Evolutionary conservation across 2,888 invertebrate genomes (phyloP).

Genomic region (Pharmacophagus antenor): DNA sequence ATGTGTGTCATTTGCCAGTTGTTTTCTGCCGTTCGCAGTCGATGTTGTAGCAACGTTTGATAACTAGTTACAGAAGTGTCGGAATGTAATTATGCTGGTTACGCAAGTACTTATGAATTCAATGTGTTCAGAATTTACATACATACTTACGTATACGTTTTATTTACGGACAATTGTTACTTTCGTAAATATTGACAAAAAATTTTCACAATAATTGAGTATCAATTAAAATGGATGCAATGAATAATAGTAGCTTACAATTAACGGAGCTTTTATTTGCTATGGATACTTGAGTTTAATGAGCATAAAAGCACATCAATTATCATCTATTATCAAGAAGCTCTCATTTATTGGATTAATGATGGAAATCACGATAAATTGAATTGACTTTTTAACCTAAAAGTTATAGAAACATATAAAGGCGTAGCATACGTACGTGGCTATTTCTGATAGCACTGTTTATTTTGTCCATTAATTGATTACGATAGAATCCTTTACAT

Average conservation of each 20-base stretch:
- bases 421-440: background rate
- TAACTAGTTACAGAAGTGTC: background rate
- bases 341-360: too few species aligned
- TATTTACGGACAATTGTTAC: background rate
- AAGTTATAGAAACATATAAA: background rate
- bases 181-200: too few species aligned
- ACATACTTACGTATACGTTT: background rate
- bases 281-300: too few species aligned
- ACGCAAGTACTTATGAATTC: too few species aligned
- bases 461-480: background rate
- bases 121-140: background rate
- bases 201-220: too few species aligned
- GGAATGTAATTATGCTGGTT: background rate
- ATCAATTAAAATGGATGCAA: too few species aligned
- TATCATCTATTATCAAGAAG: too few species aligned
- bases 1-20: slow-evolving; percentile 43
- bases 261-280: too few species aligned
- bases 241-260: too few species aligned
- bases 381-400: background rate
- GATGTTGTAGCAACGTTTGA: slow-evolving; percentile 32
- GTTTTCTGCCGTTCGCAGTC: slow-evolving; percentile 36
- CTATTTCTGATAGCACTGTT: background rate
- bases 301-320: too few species aligned
- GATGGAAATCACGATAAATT: background rate
- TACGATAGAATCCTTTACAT: too few species aligned